Conservation (phyloP, 2,113 vertebrate genomes). For the Eudorcas thomsonii region DNA sequence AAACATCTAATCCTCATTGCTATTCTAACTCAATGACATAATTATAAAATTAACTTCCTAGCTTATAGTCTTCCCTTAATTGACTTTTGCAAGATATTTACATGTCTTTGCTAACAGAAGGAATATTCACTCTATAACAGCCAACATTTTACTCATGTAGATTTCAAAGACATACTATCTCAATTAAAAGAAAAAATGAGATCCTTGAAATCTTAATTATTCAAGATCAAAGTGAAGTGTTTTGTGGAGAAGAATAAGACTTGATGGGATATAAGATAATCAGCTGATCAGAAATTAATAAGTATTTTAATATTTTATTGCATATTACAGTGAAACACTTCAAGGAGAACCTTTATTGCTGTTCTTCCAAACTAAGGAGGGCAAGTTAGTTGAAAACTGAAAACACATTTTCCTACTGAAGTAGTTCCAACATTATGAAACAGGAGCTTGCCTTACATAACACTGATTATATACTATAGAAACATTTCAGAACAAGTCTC, state of each 20-base stretch:
- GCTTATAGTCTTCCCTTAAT: background rate
- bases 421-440: background rate
- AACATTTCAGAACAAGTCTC: background rate
- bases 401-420: background rate
- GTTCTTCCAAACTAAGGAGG: background rate
- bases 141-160: background rate
- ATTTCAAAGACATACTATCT: background rate
- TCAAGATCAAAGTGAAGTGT: background rate
- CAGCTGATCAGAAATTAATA: slow-evolving; percentile 22
- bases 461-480: background rate
- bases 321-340: background rate
- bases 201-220: slow-evolving; percentile 30
- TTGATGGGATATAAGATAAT: background rate
- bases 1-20: background rate
- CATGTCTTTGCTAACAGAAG: background rate
- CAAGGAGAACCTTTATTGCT: background rate
- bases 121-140: background rate
- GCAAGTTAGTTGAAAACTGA: background rate
- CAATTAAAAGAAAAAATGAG: background rate
- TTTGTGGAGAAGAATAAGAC: background rate
- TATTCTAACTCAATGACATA: background rate
- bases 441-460: background rate
- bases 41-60: background rate
- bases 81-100: background rate
- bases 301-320: slow-evolving; percentile 38